Conservation (phyloP, 2,888 invertebrate species). For the Desoria tigrina region DNA sequence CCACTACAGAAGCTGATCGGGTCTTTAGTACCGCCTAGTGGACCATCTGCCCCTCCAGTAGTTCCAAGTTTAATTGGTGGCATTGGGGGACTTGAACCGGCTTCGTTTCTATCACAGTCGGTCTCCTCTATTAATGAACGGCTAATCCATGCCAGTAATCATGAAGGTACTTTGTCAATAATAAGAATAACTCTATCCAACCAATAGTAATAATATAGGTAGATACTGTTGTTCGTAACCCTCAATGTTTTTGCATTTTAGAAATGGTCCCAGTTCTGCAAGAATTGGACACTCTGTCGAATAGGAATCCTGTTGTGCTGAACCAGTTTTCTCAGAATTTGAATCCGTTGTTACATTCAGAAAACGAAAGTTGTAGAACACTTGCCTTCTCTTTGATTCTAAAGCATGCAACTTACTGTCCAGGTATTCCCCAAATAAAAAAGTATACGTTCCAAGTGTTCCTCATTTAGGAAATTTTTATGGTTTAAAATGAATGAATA, state of each 20-base stretch:
- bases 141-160: constrained; percentile 38
- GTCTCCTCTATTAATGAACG: constrained; percentile 29
- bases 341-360: constrained; percentile 67
- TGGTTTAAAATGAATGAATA: too few species aligned
- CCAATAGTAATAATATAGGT: not conserved
- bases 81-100: constrained; percentile 4
- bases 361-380: constrained; percentile 66
- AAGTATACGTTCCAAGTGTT: too few species aligned
- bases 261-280: constrained; percentile 68
- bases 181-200: not conserved
- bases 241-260: constrained; percentile 52
- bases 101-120: constrained; percentile 6
- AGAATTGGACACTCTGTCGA: constrained; percentile 73
- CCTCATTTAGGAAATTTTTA: too few species aligned
- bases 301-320: constrained; percentile 68
- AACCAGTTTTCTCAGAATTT: constrained; percentile 67
- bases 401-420: constrained; percentile 68
- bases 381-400: constrained; percentile 73
- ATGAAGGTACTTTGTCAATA: constrained; percentile 37
- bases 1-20: constrained; percentile 48
- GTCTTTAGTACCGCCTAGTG: constrained; percentile 38
- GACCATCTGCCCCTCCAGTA: constrained; percentile 11
- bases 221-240: not conserved
- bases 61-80: constrained; percentile 23
- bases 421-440: too few species aligned